A percentile compares a stretch with the other conserved stretches of the same genome.
Conservation (phyloP, 1,140 invertebrate species). For the Drosophila auraria region DNA sequence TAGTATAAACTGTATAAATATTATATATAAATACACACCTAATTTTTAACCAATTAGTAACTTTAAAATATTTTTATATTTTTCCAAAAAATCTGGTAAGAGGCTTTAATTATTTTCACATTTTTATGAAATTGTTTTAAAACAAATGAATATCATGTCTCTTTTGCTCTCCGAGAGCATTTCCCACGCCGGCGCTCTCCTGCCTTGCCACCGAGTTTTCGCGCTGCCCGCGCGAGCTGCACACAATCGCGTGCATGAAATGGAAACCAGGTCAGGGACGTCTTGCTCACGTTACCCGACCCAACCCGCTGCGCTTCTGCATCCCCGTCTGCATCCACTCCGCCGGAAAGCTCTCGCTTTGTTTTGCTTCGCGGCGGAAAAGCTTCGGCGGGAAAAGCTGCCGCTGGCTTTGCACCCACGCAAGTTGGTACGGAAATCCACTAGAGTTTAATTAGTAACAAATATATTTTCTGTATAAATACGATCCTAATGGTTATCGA, state of each 20-base stretch:
- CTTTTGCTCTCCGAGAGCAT: not conserved
- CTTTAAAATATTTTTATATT: too few species aligned
- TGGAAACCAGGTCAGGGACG: constrained; percentile 83
- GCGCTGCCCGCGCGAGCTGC: constrained; percentile 73
- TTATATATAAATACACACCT: too few species aligned
- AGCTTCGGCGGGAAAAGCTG: constrained; percentile 42
- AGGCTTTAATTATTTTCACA: not conserved
- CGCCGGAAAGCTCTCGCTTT: constrained; percentile 41
- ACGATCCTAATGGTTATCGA: constrained; percentile 75
- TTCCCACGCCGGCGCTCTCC: constrained; percentile 65
- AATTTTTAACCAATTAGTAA: too few species aligned
- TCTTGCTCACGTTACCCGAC: constrained; percentile 72
- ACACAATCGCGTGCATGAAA: constrained; percentile 74
- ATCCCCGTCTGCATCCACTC: constrained; percentile 3
- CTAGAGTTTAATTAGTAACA: constrained; percentile 77
- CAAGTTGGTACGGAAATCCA: constrained; percentile 49
- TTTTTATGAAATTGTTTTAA: not conserved
- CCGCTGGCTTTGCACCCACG: not conserved
- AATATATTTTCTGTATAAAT: constrained; percentile 82
- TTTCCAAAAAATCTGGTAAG: too few species aligned
- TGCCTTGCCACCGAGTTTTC: constrained; percentile 7
- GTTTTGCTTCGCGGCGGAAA: constrained; percentile 37
- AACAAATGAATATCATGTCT: constrained; percentile 3
- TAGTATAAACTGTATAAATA: too few species aligned
- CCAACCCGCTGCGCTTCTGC: constrained; percentile 7